Conservation (phyloP, 2,113 vertebrate species). For the Phrynocephalus versicolor region DNA sequence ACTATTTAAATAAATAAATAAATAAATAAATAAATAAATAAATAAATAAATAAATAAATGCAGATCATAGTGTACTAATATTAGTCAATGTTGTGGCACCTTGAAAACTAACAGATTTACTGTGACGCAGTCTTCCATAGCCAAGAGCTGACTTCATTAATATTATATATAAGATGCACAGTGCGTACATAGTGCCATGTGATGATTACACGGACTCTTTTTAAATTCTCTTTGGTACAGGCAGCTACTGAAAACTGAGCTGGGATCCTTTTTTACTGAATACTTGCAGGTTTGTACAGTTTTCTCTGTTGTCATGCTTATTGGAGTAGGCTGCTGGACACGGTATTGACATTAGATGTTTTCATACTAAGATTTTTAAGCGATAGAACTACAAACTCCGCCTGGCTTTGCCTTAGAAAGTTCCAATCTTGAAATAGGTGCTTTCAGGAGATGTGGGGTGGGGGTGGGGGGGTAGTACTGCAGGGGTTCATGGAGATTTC, state of each 20-base stretch:
- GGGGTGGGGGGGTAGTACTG: not conserved
- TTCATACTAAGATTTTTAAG: not conserved
- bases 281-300: constrained; percentile 86
- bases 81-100: not conserved
- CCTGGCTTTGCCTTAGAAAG: not conserved
- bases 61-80: not conserved
- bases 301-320: constrained; percentile 17
- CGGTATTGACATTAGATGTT: not conserved
- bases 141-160: not conserved
- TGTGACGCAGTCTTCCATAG: too few relatives aligned
- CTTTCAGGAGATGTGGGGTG: not conserved
- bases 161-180: not conserved
- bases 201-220: not conserved
- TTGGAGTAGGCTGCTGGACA: not conserved
- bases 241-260: constrained; percentile 94
- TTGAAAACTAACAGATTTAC: not conserved
- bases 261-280: constrained; percentile 96
- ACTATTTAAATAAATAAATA: too few relatives aligned
- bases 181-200: not conserved
- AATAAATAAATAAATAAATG: too few relatives aligned
- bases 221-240: constrained; percentile 69
- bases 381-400: not conserved
- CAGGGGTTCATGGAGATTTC: not conserved
- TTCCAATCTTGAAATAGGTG: not conserved
- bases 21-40: too few relatives aligned